Evolutionary conservation across 2,113 vertebrate species (phyloP), one percentile per base, ranked within the genome.

Genomic region (Bos indicus): DNA sequence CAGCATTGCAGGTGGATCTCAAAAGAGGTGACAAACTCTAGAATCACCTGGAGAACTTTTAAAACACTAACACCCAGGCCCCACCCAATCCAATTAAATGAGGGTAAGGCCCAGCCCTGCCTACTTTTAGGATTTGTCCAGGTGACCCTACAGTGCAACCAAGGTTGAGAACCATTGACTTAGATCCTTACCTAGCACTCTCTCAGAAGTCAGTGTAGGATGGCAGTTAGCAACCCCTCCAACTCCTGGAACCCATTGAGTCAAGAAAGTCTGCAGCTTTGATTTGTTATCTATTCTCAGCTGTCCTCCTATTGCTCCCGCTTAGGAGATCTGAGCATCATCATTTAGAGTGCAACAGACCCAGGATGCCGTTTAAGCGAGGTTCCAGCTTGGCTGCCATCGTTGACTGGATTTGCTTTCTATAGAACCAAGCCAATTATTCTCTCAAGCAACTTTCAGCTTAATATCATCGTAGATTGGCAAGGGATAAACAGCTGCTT

Each of bases 331-430:
- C 15, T 36, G 59, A 62, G 43, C 51, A 17, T 74, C n/a, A 36
- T 90, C 83, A 80, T 87, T 97, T 71, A 97, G 71, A 96, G 51
- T 15, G 48, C 88, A 87, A 40, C 57, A 93, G 82, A 28, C 78
- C 86, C 46, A 26, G 62, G 83, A 88, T 93, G 30, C 89, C 81
- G 71, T 51, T 91, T 96, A 43, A 95, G 82, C 48, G 87, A 71
- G 51, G 88, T 84, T 96, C 87, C 86, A 91, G 80, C 43, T 80
- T 89, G 86, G 88, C 92, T 97, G 78, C 60, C 16, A 52, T 77
- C 89, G 74, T 93, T 59, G 25, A 80, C 36, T 89, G 30, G 74
- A 91, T 91, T 74, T 85, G 54, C 82, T 94, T 96, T 95, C 62
- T 59, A 5, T 57, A 88, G 30, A 94, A 85, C 92, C 77, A 96